Evolutionary conservation across 1,140 invertebrate species (phyloP).

Genomic region (silkworm (Bombyx mori)): DNA sequence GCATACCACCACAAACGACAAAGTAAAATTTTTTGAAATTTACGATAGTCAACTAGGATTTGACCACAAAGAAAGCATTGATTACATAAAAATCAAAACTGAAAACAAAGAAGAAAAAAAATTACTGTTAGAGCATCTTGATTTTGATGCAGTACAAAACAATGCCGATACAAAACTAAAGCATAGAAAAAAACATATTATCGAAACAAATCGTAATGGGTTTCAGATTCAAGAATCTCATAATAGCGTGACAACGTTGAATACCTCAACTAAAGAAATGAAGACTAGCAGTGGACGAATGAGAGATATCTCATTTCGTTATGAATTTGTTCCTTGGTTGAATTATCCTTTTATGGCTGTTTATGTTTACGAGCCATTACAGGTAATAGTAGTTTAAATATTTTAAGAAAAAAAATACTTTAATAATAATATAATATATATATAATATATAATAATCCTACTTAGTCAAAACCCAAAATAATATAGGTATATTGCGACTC

Average conservation of each 20-base stretch:
- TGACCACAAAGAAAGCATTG: not conserved
- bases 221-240: no score
- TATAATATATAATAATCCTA: no score
- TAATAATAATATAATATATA: no score
- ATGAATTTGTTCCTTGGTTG: slow-evolving; percentile 27
- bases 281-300: not conserved
- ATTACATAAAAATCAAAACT: no score
- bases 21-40: slow-evolving; percentile 56
- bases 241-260: no score
- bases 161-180: slow-evolving; percentile 19
- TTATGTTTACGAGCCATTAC: slow-evolving; percentile 46
- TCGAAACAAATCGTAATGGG: no score
- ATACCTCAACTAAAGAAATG: no score
- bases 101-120: slow-evolving; percentile 3
- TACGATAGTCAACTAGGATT: slow-evolving; percentile 35
- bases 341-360: slow-evolving; percentile 46
- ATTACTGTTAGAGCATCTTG: slow-evolving; percentile 24
- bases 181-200: slow-evolving; percentile 29
- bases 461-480: no score
- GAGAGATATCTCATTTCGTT: not conserved
- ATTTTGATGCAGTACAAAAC: slow-evolving; percentile 15
- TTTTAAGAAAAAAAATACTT: not conserved
- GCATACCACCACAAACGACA: slow-evolving; percentile 27
- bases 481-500: slow-evolving; percentile 46
- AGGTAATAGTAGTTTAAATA: slow-evolving; percentile 24